Percentiles rank a stretch among this genome's conserved stretches.
phyloP scores from a whole-genome alignment of 2,797 vertebrate genomes.

The Coregonus ussuriensis region DNA sequence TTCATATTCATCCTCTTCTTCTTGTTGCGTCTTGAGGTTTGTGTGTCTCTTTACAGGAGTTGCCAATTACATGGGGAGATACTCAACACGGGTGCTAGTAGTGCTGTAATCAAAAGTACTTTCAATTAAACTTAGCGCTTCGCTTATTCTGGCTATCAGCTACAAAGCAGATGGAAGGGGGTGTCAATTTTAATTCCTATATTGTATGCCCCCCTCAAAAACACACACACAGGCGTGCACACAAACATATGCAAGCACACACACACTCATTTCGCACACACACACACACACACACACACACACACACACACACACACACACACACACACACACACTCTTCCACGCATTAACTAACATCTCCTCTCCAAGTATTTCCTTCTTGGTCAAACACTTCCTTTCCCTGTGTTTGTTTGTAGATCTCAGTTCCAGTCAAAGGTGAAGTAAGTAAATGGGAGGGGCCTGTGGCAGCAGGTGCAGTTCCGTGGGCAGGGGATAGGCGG shows the following conservation, averaged over 20 bases:
- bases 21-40: constrained; percentile 44
- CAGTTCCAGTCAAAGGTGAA: constrained; percentile 28
- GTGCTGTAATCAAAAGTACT: constrained; percentile 8
- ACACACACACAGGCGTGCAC: constrained; percentile 11
- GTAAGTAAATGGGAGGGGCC: constrained; percentile 2
- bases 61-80: constrained; percentile 15
- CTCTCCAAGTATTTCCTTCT: constrained; percentile 21
- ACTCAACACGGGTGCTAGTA: constrained; percentile 3
- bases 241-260: constrained; percentile 26
- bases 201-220: constrained; percentile 33
- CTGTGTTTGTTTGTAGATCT: constrained; percentile 14
- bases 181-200: constrained; percentile 40
- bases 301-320: constrained; percentile 1
- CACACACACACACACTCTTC: constrained; percentile 4
- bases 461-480: constrained; percentile 59
- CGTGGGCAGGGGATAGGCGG: constrained; percentile 51
- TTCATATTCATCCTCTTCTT: constrained; percentile 24
- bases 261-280: constrained; percentile 22
- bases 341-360: constrained; percentile 7
- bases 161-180: constrained; percentile 14
- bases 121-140: constrained; percentile 16
- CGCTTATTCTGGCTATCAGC: constrained; percentile 11
- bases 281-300: constrained; percentile 7
- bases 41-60: constrained; percentile 34
- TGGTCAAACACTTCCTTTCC: not conserved